Evolutionary conservation across 1,140 invertebrate genomes (phyloP).

Genomic region (Belonocnema kinseyi): DNA sequence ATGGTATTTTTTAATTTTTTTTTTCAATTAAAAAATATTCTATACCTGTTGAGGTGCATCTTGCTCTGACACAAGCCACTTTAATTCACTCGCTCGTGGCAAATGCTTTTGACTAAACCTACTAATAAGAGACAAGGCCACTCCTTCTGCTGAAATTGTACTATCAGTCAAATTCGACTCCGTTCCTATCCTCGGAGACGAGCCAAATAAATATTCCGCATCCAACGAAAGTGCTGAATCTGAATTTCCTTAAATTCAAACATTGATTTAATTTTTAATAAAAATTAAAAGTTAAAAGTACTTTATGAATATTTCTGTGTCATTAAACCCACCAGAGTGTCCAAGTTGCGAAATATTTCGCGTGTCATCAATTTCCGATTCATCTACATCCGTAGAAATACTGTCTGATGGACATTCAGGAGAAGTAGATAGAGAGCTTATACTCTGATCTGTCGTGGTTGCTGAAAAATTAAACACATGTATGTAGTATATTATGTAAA

Average conservation of each 20-base stretch:
- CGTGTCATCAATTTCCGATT: conserved; percentile 75
- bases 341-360: conserved; percentile 70
- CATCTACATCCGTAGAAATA: conserved; percentile 77
- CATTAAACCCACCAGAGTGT: conserved; percentile 59
- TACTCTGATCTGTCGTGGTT: conserved; percentile 76
- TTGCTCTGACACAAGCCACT: conserved; percentile 88
- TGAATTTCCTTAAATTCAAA: conserved; percentile 71
- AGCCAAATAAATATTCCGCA: conserved; percentile 75
- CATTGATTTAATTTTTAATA: neutral
- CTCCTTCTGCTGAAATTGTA: conserved; percentile 84
- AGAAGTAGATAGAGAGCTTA: conserved; percentile 76
- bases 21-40: conserved; percentile 33
- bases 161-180: conserved; percentile 69
- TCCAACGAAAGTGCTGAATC: conserved; percentile 81
- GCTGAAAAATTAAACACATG: conserved; percentile 56
- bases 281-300: too few relatives aligned
- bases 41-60: conserved; percentile 86
- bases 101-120: conserved; percentile 87
- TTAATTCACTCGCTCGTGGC: conserved; percentile 86
- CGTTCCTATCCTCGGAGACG: conserved; percentile 50
- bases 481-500: conserved; percentile 32
- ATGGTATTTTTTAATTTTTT: conserved; percentile 34
- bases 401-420: conserved; percentile 72
- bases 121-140: conserved; percentile 86
- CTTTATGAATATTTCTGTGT: too few relatives aligned